Evolutionary conservation across 2,888 invertebrate species (phyloP), one percentile per base, ranked within the genome.

Genomic region (Thalpophila matura): DNA sequence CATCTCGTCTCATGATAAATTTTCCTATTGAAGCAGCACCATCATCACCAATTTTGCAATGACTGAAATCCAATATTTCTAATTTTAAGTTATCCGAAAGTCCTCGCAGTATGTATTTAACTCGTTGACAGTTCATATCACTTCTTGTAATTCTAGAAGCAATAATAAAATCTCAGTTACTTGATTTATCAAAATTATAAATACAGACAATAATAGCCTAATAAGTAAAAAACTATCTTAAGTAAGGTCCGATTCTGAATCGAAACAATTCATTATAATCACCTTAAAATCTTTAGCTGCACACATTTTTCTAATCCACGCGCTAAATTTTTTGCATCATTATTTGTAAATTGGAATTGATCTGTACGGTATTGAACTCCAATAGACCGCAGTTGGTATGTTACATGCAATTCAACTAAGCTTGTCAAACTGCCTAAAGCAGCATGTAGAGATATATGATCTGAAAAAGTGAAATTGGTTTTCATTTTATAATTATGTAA

Each of bases 21-120:
- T 96, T 96, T 1, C 96, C 96, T 6, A 97, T 87, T n/a, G 96
- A 96, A 14, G 95, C 86, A 3, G 96, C 96, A 0, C 97, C 97
- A 14, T 93, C 91, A 79, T 97, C 95, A 0, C 90, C 94, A 63
- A 97, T 95, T 82, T 95, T 95, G 82, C 97, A 97, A 78, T 97
- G 96, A 49, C 96, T 96, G 51, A 97, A 95, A 85, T 97, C 96
- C 43, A 97, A 77, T 43, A 95, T 95, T 58, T 95, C 91, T 46
- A 97, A 74, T 74, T 92, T 83, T 66, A 86, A 79, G 68, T 85
- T 90, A 40, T 93, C 91, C 31, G 86, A 85, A 58, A 95, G 64
- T 24, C 94, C 94, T 3, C 94, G 90, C 37, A 95, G 83, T 63
- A 95, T 86, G 68, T 92, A 92, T 82, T 92, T 95, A 0, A 93